phyloP scores from a whole-genome alignment of 2,797 vertebrate species.

The Nannoperca obscura region DNA sequence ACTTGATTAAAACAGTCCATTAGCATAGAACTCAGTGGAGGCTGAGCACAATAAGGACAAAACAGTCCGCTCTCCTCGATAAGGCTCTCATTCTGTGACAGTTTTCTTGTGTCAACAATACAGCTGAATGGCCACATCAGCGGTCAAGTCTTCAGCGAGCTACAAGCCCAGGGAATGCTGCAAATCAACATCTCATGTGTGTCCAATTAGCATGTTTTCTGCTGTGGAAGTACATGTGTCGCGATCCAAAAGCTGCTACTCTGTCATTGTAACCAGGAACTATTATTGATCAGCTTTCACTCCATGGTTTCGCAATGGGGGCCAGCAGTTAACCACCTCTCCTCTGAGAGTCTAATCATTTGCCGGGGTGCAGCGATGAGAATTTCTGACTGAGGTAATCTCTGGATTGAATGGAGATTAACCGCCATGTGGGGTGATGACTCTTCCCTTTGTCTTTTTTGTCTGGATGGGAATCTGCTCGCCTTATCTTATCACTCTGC shows the following conservation, averaged over 20 bases:
- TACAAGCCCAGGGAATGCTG: neutral
- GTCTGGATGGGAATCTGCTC: conserved; percentile 72
- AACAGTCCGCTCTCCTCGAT: conserved; percentile 15
- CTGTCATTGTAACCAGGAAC: conserved; percentile 48
- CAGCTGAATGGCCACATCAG: conserved; percentile 9
- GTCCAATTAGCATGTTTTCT: conserved; percentile 9
- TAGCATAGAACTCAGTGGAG: conserved; percentile 61
- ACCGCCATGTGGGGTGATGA: conserved; percentile 71
- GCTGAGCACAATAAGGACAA: conserved; percentile 39
- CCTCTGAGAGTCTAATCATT: conserved; percentile 74
- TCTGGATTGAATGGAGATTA: conserved; percentile 79
- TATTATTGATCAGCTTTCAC: conserved; percentile 64
- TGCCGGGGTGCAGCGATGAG: conserved; percentile 35
- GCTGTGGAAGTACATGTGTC: conserved; percentile 22
- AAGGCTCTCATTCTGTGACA: conserved; percentile 10
- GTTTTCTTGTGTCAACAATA: conserved; percentile 19
- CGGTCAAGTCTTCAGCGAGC: conserved; percentile 22
- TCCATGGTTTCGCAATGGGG: conserved; percentile 21
- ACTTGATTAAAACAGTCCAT: conserved; percentile 73
- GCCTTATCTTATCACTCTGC: conserved; percentile 76
- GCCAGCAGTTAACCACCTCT: conserved; percentile 52
- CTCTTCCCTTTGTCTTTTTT: conserved; percentile 73
- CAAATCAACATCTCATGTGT: neutral
- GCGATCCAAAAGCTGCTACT: conserved; percentile 30
- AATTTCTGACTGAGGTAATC: conserved; percentile 74